These are phyloP conservation scores for Meiosimyza platycephala DNA, from an alignment of 2,888 invertebrate genomes.

Conservation along the genomic window DNA sequence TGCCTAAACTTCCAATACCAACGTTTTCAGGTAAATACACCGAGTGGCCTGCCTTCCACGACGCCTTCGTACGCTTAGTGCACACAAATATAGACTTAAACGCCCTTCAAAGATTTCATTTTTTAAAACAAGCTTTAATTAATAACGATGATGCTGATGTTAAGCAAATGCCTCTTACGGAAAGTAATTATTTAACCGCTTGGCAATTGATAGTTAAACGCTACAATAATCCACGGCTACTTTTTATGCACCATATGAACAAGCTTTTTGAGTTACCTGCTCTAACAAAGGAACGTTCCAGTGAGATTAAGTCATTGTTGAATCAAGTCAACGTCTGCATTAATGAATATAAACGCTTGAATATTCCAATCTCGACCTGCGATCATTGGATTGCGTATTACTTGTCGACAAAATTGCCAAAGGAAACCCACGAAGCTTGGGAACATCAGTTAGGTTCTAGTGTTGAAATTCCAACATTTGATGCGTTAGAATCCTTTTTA, in stretches of 20 bases:
- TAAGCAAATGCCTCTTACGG: constrained; percentile 24
- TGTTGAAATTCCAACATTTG: no score
- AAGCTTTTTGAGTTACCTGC: constrained; percentile 14
- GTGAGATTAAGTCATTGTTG: constrained; percentile 11
- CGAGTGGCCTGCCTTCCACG: constrained; percentile 35
- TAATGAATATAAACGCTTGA: constrained; percentile 26
- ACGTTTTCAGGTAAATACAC: constrained; percentile 29
- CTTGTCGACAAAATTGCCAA: constrained; percentile 29
- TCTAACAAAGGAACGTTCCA: constrained; percentile 22
- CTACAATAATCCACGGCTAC: constrained; percentile 27
- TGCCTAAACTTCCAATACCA: constrained; percentile 27
- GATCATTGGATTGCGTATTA: constrained; percentile 34
- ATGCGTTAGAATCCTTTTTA: not conserved
- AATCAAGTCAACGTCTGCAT: constrained; percentile 21
- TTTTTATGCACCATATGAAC: constrained; percentile 34
- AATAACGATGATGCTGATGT: constrained; percentile 17
- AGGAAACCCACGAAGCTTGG: constrained; percentile 33
- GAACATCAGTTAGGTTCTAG: not conserved
- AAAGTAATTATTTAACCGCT: constrained; percentile 26
- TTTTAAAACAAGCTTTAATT: constrained; percentile 18
- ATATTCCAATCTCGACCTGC: constrained; percentile 6
- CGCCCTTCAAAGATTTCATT: constrained; percentile 32
- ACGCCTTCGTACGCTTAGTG: constrained; percentile 24
- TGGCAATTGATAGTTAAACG: constrained; percentile 23
- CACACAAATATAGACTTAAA: constrained; percentile 21